Evolutionary conservation across 2,113 vertebrate species (phyloP).

Genomic region (Apteryx mantelli): DNA sequence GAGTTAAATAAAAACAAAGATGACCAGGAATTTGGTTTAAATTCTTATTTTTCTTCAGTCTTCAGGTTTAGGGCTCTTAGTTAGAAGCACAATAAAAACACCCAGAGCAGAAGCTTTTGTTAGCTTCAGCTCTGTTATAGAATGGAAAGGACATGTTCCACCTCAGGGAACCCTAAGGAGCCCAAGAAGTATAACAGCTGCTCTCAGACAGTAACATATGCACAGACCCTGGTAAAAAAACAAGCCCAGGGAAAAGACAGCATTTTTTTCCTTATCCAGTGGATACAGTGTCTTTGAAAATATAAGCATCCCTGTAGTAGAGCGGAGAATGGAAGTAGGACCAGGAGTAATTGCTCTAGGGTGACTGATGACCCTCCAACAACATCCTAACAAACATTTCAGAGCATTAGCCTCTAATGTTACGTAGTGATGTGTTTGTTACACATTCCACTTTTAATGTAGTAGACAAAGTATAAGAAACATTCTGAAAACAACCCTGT

Average conservation of each 20-base stretch:
- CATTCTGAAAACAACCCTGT: not conserved
- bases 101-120: not conserved
- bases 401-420: not conserved
- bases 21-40: not conserved
- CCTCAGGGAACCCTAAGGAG: not conserved
- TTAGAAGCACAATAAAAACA: not conserved
- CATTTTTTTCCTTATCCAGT: not conserved
- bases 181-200: not conserved
- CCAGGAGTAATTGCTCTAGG: fast-evolving
- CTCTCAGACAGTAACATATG: not conserved
- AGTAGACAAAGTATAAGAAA: not conserved
- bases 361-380: not conserved
- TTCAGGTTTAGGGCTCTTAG: not conserved
- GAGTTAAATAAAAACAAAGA: not conserved
- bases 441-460: not conserved
- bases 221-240: not conserved
- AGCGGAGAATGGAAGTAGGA: not conserved
- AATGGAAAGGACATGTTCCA: not conserved
- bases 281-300: not conserved
- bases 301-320: not conserved
- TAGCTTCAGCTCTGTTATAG: not conserved
- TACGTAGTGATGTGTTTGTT: not conserved
- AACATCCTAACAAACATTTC: not conserved
- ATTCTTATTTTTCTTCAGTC: not conserved
- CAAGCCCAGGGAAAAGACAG: not conserved